A percentile compares a stretch with the other conserved stretches of the same genome.
Conservation (phyloP, 2,888 invertebrate species). For the Mycalesis mineus region DNA sequence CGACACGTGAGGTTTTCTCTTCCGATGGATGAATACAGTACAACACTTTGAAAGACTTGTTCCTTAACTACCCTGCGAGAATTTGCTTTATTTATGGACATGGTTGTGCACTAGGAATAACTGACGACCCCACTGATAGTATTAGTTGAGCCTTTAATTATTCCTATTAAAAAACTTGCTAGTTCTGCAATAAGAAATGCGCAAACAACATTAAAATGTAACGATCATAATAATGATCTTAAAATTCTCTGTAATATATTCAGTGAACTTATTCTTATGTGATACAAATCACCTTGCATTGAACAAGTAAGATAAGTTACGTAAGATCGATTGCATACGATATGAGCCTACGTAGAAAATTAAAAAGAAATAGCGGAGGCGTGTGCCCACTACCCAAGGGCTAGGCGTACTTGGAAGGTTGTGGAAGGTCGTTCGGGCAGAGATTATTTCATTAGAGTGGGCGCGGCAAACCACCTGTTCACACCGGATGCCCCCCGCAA, state of each 20-base stretch:
- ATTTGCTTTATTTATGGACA: no score
- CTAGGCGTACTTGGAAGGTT: slow-evolving; percentile 51
- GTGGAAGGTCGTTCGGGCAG: slow-evolving; percentile 65
- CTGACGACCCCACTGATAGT: no score
- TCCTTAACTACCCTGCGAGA: no score
- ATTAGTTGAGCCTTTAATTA: no score
- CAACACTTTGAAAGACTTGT: no score
- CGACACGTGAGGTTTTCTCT: no score
- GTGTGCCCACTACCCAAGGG: slow-evolving; percentile 34
- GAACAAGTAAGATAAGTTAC: background rate
- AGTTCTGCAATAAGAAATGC: no score
- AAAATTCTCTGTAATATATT: background rate
- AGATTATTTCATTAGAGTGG: slow-evolving; percentile 72
- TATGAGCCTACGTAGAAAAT: slow-evolving; percentile 20
- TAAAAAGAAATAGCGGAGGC: slow-evolving; percentile 30
- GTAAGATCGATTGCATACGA: slow-evolving; percentile 2
- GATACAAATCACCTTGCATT: background rate
- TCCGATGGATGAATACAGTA: no score
- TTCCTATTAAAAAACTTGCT: no score
- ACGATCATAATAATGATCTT: background rate
- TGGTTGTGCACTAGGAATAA: no score
- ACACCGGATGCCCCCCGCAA: slow-evolving; percentile 69
- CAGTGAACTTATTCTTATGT: background rate
- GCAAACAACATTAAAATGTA: background rate
- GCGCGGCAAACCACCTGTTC: slow-evolving; percentile 67